Evolutionary conservation across 30 jellyfish, hydroid and myxozoan species (phyloP).

Genomic region (Turritopsis rubra): DNA sequence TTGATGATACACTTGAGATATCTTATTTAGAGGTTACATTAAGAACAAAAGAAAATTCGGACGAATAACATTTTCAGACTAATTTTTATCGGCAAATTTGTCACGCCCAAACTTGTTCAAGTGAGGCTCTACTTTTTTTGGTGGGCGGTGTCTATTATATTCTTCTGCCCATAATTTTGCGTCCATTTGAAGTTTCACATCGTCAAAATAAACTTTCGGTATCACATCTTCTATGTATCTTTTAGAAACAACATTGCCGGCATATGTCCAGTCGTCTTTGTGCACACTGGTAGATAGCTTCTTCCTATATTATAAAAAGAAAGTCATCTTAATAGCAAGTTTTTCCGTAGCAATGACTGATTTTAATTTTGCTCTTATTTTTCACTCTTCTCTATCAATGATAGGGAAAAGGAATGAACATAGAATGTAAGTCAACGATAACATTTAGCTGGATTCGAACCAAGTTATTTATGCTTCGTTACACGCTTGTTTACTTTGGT

Average conservation of each 20-base stretch:
- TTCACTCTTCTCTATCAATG: no score
- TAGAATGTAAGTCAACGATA: background rate
- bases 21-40: background rate
- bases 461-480: no score
- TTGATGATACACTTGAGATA: background rate
- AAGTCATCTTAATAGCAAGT: background rate
- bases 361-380: no score
- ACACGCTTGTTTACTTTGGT: no score
- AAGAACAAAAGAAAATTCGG: background rate
- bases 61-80: no score
- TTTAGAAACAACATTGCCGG: conserved; percentile 88
- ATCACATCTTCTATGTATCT: conserved; percentile 66
- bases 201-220: conserved; percentile 79
- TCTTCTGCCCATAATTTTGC: conserved; percentile 98
- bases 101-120: no score
- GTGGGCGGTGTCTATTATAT: conserved; percentile 85
- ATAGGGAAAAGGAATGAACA: background rate
- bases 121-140: no score
- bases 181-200: conserved; percentile 94
- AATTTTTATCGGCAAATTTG: no score
- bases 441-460: no score
- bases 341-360: no score
- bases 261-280: conserved; percentile 82
- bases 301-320: conserved; percentile 41
- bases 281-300: conserved; percentile 69